Evolutionary conservation across 2,113 vertebrate species (phyloP).

Genomic region (Syngnathus floridae): DNA sequence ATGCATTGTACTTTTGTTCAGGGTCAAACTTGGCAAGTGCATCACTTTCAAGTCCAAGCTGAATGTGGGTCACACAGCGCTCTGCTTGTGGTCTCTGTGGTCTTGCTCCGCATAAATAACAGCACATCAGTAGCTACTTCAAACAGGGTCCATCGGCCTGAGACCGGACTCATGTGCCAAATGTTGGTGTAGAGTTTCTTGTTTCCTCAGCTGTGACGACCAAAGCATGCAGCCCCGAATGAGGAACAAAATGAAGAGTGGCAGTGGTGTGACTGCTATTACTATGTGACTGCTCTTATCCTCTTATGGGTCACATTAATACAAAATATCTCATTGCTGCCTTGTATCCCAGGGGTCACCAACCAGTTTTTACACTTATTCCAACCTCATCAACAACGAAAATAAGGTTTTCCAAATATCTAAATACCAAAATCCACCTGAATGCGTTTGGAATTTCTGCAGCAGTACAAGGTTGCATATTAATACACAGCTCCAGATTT

Average conservation of each 20-base stretch:
- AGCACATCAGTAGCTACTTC: conserved; percentile 50
- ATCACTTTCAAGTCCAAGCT: conserved; percentile 49
- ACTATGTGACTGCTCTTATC: not conserved
- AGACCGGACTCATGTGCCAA: conserved; percentile 44
- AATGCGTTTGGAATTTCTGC: not conserved
- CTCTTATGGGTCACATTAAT: not conserved
- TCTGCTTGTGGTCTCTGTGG: conserved; percentile 57
- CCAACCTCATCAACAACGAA: not conserved
- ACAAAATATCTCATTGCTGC: not conserved
- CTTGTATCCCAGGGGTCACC: not conserved
- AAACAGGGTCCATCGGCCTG: conserved; percentile 41
- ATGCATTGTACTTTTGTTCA: conserved; percentile 53
- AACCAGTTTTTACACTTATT: not conserved
- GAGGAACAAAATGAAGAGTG: not conserved
- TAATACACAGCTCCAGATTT: not conserved
- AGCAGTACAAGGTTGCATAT: not conserved
- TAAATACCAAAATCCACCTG: not conserved
- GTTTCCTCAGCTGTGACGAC: conserved; percentile 27
- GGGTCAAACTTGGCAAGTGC: conserved; percentile 53
- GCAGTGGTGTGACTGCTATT: not conserved
- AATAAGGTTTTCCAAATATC: not conserved
- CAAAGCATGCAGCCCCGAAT: conserved; percentile 3
- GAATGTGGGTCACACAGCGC: conserved; percentile 58
- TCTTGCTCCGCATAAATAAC: conserved; percentile 58
- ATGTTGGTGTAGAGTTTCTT: conserved; percentile 22